Percentiles rank a stretch among this genome's conserved stretches.
phyloP scores from a whole-genome alignment of 2,113 vertebrate genomes.

The Junco hyemalis region DNA sequence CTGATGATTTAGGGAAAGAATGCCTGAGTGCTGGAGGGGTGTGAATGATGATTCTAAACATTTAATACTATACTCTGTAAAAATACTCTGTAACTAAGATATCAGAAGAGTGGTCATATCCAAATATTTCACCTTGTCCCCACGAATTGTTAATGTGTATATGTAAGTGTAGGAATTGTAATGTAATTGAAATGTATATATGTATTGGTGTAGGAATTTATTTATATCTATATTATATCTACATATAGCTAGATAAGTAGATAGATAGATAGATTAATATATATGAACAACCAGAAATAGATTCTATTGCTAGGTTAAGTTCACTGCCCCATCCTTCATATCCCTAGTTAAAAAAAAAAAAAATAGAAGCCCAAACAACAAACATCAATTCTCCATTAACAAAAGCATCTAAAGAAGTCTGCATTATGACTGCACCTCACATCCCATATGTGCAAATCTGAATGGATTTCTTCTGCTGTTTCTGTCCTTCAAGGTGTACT shows the following conservation, averaged over 20 bases:
- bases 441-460: not conserved
- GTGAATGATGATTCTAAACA: not conserved
- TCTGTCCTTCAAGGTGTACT: not conserved
- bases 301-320: not conserved
- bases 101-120: not conserved
- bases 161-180: too few relatives aligned
- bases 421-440: rapidly evolving
- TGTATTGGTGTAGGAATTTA: not conserved
- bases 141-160: not conserved
- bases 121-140: not conserved
- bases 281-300: not conserved
- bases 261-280: not conserved
- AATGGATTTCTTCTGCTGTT: not conserved
- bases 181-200: not conserved
- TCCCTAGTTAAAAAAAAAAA: not conserved
- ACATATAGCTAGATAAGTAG: not conserved
- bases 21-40: not conserved
- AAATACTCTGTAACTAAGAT: not conserved
- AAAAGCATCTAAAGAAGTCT: not conserved
- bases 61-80: not conserved
- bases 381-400: not conserved
- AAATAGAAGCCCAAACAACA: not conserved
- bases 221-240: not conserved
- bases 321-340: not conserved
- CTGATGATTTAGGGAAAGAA: not conserved